Base-by-base conservation (phyloP, 2,888 invertebrate species). In the Lacanobia oleracea region DNA sequence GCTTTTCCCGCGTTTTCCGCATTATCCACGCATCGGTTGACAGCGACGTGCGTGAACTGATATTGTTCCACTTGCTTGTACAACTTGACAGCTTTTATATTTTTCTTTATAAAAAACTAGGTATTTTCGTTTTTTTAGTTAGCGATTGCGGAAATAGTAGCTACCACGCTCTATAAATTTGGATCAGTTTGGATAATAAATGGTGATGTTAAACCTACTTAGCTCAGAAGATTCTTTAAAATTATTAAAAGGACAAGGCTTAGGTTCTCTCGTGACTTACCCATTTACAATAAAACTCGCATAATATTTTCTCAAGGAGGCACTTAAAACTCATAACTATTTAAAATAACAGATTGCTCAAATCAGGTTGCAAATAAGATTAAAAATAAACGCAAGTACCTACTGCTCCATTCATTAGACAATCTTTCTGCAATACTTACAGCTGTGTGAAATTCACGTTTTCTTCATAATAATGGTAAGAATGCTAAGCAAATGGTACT, bases 21-120 rank as follows among this genome's bases (percentile, higher is more conserved):
- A 65, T 85, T 77, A 77, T 81, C 68, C 67, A 81, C 85, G 86
- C 78, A 71, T 81, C 69, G 74, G 51, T 77, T 72, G 64, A 45
- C 67, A 66, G 70, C 51, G 66, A 75, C 77, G 73, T 86, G 75
- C 77, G 75, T 77, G 75, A 81, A 84, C 65, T 60, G 72, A 81
- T 77, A 77, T 75, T 78, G 77, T 81, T 72, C 77, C 68, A 79
- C 61, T 84, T 48, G 63, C 72, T 81, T 73, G 69, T 79, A 79
- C 60, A 78, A 76, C 45, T 77, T 83, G 67, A 71, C 72, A 72
- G 57, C 50, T 67, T 72, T 72, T 68, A 61, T 69, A 56, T 66
- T 50, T 70, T 67, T 66, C n/a, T 70, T 66, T 73, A 27, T 18
- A 62, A 67, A 64, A 72, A 60, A 67, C n/a, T 60, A 43, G 50